phyloP scores from a whole-genome alignment of 2,888 invertebrate species.

The Trachelus iudaicus region DNA sequence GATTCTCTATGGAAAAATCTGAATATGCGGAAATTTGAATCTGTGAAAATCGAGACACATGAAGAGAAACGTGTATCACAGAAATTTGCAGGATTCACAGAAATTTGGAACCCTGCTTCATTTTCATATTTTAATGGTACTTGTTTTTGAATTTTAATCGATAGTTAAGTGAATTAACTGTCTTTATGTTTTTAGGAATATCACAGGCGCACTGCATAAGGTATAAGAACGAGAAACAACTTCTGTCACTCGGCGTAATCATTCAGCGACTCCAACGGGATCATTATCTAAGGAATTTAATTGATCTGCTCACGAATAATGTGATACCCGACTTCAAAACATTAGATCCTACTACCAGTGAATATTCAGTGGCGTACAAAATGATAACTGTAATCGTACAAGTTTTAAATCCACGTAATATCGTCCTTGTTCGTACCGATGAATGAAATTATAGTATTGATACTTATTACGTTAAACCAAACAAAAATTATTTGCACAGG shows the following conservation, averaged over 20 bases:
- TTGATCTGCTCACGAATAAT: slow-evolving; percentile 37
- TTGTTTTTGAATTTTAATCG: neutral
- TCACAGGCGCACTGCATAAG: slow-evolving; percentile 37
- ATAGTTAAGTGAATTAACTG: neutral
- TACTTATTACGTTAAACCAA: neutral
- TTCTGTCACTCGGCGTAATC: slow-evolving; percentile 40
- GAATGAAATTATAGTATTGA: slow-evolving; percentile 21
- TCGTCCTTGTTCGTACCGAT: slow-evolving; percentile 50
- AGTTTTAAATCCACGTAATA: slow-evolving; percentile 49
- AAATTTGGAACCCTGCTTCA: too few species aligned
- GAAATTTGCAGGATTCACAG: slow-evolving; percentile 41
- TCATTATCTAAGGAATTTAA: slow-evolving; percentile 42
- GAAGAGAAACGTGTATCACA: slow-evolving; percentile 47
- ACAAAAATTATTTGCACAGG: neutral
- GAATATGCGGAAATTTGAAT: slow-evolving; percentile 11
- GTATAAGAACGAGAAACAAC: slow-evolving; percentile 44
- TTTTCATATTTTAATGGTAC: neutral
- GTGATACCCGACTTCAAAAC: slow-evolving; percentile 40
- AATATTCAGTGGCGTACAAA: slow-evolving; percentile 49
- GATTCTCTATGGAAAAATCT: slow-evolving; percentile 26
- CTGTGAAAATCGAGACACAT: slow-evolving; percentile 49
- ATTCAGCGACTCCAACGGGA: slow-evolving; percentile 50
- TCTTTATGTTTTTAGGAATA: slow-evolving; percentile 36
- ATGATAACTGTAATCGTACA: slow-evolving; percentile 50
- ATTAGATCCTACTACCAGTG: slow-evolving; percentile 33